Evolutionary conservation across 2,113 vertebrate genomes (phyloP), one percentile per base, ranked within the genome.

Genomic region (Poecilia latipinna): DNA sequence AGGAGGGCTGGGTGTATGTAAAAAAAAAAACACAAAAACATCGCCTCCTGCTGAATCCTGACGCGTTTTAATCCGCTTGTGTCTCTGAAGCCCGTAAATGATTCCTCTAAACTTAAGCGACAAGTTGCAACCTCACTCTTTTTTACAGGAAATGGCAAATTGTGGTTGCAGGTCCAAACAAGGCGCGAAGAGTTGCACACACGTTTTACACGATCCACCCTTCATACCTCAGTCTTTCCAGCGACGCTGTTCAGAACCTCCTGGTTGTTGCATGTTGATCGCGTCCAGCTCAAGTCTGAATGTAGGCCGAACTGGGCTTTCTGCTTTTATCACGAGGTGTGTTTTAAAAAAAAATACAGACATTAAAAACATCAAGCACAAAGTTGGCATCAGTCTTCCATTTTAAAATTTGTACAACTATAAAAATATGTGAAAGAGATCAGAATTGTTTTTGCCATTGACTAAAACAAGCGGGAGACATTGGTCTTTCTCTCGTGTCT

Each of bases 131-230:
- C 48, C 33, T 54, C 39, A 39, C 39, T 62, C 33, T 37, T 35
- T 19, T 19, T 57, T 65, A 74, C 65, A 75, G 75, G 73, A 86
- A 82, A 82, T 75, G 19, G 33, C n/a, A 72, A 42, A 65, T 57
- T 54, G 51, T 1, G 12, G 44, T 62, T 57, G 28, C 68, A 65
- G 31, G 68, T 71, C 73, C 24, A 51, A 79, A 79, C 74, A 71
- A 63, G 75, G 54, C 6, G 1, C 51, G 29, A 19, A 29, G 26
- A 81, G 71, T 85, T 82, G 77, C 64, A 72, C 8, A 74, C 78
- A 82, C 31, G 29, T 72, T 71, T 26, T 29, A 66, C 26, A 65
- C 19, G 54, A 33, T 73, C 5, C 5, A 4, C 24, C 32, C 26
- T 48, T 67, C 24, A 61, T 12, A 15, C 31, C 65, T 22, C 29